phyloP scores from a whole-genome alignment of 2,797 vertebrate species.

The Gouania willdenowi region DNA sequence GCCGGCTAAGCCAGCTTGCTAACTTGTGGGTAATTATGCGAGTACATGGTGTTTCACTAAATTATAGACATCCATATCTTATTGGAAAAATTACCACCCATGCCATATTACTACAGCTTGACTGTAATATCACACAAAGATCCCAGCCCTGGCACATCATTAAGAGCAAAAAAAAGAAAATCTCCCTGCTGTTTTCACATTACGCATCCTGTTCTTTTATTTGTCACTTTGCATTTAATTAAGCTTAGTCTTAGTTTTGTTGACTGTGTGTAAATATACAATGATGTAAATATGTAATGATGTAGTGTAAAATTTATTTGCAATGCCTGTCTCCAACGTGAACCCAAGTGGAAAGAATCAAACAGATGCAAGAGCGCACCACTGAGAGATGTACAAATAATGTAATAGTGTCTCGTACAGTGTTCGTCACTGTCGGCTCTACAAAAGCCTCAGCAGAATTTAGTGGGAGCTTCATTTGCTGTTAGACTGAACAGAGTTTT shows the following conservation, averaged over 20 bases:
- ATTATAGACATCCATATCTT: conserved; percentile 2
- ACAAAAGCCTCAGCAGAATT: conserved; percentile 9
- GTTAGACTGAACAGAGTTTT: conserved; percentile 23
- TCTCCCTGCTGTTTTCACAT: conserved; percentile 6
- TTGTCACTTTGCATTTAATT: conserved; percentile 42
- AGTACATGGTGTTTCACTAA: conserved; percentile 8
- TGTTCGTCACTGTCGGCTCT: conserved; percentile 14
- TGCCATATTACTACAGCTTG: conserved; percentile 1
- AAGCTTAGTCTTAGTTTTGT: conserved; percentile 3
- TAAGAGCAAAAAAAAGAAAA: conserved; percentile 15
- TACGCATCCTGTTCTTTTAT: conserved; percentile 29
- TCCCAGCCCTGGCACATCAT: conserved; percentile 14
- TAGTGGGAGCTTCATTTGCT: conserved; percentile 10
- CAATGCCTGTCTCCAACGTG: conserved; percentile 24
- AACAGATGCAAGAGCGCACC: conserved; percentile 31
- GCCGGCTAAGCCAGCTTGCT: too few species aligned
- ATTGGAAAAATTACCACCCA: conserved; percentile 19
- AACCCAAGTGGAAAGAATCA: conserved; percentile 18
- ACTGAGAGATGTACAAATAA: conserved; percentile 33
- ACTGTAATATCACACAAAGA: conserved; percentile 11
- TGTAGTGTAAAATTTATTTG: conserved; percentile 40
- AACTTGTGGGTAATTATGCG: conserved; percentile 3
- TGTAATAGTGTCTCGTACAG: conserved; percentile 25
- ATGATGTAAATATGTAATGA: conserved; percentile 52
- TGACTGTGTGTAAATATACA: conserved; percentile 42